These are phyloP conservation scores for Python bivittatus DNA, from an alignment of 2,113 vertebrate genomes.

Conservation along the genomic window DNA sequence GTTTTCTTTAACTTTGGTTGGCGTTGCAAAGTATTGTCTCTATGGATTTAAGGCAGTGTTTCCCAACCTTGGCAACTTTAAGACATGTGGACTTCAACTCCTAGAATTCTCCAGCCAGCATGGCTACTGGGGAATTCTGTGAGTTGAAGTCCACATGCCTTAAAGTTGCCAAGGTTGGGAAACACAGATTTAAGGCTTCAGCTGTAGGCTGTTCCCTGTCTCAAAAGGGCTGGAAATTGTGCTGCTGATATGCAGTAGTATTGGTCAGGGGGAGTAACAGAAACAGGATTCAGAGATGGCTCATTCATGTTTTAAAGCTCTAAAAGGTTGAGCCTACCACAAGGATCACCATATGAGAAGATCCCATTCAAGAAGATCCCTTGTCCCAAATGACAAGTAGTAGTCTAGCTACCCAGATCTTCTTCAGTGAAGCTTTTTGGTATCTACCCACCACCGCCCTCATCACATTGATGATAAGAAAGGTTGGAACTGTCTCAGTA, in stretches of 20 bases:
- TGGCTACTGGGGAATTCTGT: too few species aligned
- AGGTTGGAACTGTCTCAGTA: background rate
- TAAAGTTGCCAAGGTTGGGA: too few species aligned
- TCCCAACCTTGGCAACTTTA: too few species aligned
- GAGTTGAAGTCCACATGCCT: too few species aligned
- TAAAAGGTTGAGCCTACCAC: background rate
- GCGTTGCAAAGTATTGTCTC: background rate
- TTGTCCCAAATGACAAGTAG: background rate
- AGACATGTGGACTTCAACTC: too few species aligned
- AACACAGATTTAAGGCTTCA: background rate
- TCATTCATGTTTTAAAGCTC: background rate
- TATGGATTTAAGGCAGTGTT: background rate
- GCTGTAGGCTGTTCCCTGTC: background rate
- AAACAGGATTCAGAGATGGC: background rate
- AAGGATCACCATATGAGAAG: background rate
- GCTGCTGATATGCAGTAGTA: background rate
- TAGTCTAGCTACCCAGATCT: background rate
- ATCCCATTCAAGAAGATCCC: background rate
- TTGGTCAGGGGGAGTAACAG: background rate
- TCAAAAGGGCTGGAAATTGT: background rate
- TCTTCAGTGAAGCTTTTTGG: background rate
- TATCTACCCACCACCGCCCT: background rate
- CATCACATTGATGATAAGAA: background rate
- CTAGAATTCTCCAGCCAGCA: too few species aligned
- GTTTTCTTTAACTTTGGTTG: background rate